Evolutionary conservation across 2,797 vertebrate species (phyloP).

Genomic region (Apodemus agrarius): DNA sequence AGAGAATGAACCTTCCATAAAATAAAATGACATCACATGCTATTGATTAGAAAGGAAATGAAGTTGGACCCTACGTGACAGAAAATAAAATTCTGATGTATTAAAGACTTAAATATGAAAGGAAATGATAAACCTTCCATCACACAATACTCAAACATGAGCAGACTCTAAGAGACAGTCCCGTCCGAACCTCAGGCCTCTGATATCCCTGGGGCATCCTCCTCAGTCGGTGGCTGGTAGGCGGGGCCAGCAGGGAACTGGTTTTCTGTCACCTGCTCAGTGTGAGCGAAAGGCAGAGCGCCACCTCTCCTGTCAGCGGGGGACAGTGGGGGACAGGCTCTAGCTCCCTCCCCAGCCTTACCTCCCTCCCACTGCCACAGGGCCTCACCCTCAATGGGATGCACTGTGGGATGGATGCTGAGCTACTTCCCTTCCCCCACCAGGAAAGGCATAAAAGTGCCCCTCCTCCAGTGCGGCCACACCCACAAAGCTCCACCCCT

Average conservation of each 20-base stretch:
- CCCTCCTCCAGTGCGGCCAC: neutral
- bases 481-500: too few species aligned
- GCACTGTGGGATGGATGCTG: neutral
- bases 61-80: neutral
- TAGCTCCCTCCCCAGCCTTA: too few species aligned
- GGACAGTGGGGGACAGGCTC: neutral
- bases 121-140: neutral
- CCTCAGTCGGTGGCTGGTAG: neutral
- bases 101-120: neutral
- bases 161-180: neutral
- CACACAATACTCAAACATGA: rapidly evolving
- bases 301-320: neutral
- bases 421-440: neutral
- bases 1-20: neutral
- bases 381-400: neutral
- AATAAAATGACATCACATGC: neutral
- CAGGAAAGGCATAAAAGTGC: neutral
- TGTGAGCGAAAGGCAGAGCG: neutral
- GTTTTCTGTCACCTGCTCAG: neutral
- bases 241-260: neutral
- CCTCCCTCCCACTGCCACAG: neutral
- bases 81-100: neutral
- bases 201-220: neutral
- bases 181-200: neutral
- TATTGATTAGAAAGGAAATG: neutral